These are phyloP conservation scores for Pluvianellus socialis DNA, from an alignment of 2,113 vertebrate species.

Conservation along the genomic window DNA sequence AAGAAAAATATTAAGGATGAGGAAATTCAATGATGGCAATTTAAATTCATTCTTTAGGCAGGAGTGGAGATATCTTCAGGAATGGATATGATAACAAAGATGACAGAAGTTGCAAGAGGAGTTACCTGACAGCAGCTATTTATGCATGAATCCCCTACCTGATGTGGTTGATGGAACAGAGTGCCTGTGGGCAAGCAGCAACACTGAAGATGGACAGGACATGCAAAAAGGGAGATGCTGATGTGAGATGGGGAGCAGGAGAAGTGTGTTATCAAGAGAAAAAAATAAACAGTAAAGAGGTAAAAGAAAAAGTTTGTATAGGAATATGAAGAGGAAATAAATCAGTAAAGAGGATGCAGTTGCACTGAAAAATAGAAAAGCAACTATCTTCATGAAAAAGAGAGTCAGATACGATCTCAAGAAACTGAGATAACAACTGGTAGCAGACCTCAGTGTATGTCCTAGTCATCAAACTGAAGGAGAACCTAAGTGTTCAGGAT, in stretches of 20 bases:
- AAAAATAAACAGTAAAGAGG: background rate
- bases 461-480: background rate
- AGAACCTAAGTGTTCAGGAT: background rate
- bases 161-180: background rate
- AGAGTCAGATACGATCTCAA: accelerated
- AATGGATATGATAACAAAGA: background rate
- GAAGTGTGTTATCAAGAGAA: background rate
- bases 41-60: background rate
- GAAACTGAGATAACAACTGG: background rate
- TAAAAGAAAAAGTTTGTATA: background rate
- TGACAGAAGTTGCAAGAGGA: background rate
- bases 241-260: background rate
- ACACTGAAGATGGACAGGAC: background rate
- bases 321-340: background rate
- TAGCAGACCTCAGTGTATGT: background rate
- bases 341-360: background rate
- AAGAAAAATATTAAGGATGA: background rate
- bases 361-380: background rate
- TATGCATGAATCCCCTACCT: background rate
- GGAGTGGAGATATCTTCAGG: background rate
- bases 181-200: accelerated
- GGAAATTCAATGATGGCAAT: background rate
- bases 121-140: background rate
- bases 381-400: background rate
- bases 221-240: accelerated